Conservation (phyloP, 2,888 invertebrate genomes). For the Callimorpha dominula region DNA sequence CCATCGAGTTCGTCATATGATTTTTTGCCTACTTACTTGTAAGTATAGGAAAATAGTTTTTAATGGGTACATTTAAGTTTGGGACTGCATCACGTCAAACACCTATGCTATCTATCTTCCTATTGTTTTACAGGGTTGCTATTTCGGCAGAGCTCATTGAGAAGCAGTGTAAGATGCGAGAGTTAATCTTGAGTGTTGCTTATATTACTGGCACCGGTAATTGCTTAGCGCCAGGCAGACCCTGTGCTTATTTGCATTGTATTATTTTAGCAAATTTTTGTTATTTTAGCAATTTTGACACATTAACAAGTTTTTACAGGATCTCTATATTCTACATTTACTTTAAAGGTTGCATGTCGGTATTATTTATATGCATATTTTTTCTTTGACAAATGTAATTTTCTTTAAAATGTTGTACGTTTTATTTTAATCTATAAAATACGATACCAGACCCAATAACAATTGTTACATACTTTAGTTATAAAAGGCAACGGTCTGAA, state of each 20-base stretch:
- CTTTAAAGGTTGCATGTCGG: too few species aligned
- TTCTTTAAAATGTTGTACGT: background rate
- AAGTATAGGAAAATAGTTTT: background rate
- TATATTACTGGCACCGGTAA: background rate
- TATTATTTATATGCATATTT: background rate
- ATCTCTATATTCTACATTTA: background rate
- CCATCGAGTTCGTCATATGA: background rate
- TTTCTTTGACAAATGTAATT: background rate
- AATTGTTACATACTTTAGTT: conserved; percentile 24
- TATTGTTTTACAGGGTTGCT: background rate
- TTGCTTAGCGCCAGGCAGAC: background rate
- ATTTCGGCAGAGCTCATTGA: background rate
- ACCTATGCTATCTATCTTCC: too few species aligned
- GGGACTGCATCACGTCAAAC: too few species aligned
- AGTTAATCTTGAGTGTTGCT: background rate
- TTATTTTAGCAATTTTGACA: background rate
- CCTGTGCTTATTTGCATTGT: too few species aligned
- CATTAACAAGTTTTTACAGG: background rate
- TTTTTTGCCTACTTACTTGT: background rate
- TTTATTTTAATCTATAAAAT: background rate
- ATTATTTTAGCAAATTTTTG: too few species aligned
- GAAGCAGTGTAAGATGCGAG: background rate
- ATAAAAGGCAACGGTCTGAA: conserved; percentile 24
- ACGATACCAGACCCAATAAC: background rate
- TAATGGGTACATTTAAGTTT: too few species aligned